phyloP scores from a whole-genome alignment of 1,140 invertebrate genomes.

The Lepidurus couesii region DNA sequence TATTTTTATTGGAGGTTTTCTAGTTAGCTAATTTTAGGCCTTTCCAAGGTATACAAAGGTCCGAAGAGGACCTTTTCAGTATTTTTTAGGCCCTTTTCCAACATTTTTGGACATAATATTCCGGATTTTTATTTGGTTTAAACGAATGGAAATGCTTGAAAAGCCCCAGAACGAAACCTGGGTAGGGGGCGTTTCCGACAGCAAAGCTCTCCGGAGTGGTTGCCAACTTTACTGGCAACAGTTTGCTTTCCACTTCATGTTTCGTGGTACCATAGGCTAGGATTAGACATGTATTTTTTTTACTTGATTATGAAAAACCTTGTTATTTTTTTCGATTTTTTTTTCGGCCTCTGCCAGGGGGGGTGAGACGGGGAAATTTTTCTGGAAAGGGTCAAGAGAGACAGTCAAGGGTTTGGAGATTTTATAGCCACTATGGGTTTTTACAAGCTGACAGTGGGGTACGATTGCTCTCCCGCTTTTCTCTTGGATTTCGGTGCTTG shows the following conservation, averaged over 20 bases:
- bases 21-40: background rate
- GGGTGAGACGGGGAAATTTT: background rate
- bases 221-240: background rate
- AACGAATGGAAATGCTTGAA: background rate
- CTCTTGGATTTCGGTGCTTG: background rate
- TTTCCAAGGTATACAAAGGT: background rate
- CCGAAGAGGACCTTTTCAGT: too few species aligned
- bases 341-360: background rate
- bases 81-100: too few species aligned
- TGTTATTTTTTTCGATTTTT: background rate
- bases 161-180: background rate
- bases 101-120: too few species aligned
- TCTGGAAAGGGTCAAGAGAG: background rate
- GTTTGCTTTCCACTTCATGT: background rate
- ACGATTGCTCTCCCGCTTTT: background rate
- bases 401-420: background rate
- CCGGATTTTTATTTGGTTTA: background rate
- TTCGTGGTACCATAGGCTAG: too few species aligned
- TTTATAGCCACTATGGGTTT: background rate
- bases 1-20: background rate
- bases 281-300: too few species aligned
- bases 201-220: background rate
- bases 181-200: background rate
- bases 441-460: slow-evolving; percentile 5
- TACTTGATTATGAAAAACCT: too few species aligned